Conservation (phyloP, 2,113 vertebrate species). For the Psephotus haematonotus region DNA sequence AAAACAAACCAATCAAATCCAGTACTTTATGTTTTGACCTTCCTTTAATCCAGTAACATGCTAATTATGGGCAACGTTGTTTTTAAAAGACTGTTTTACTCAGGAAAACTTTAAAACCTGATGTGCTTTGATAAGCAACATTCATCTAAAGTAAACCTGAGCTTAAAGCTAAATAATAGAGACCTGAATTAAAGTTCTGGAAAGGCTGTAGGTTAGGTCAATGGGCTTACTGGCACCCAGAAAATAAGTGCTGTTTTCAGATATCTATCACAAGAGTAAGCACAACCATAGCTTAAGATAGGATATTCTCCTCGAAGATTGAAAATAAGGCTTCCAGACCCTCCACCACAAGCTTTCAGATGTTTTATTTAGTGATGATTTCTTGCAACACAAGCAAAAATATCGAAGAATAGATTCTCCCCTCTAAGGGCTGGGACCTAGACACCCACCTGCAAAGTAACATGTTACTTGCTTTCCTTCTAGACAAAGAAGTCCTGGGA, state of each 20-base stretch:
- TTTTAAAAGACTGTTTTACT: background rate
- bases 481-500: background rate
- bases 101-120: constrained; percentile 32
- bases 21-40: background rate
- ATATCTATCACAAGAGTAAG: background rate
- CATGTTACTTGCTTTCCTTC: background rate
- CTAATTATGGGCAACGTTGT: background rate
- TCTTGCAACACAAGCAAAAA: background rate
- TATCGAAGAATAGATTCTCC: background rate
- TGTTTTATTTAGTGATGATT: background rate
- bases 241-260: background rate
- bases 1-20: background rate
- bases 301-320: background rate
- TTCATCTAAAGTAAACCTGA: background rate
- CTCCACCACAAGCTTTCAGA: background rate
- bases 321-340: background rate
- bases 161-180: background rate
- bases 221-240: background rate
- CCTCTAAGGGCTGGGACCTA: background rate
- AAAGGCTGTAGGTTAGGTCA: background rate
- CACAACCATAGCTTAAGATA: background rate
- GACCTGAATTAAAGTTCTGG: background rate
- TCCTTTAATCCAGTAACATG: background rate
- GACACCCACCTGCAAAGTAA: background rate
- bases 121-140: background rate